Conservation (phyloP, 2,888 invertebrate species). For the Drosophila buzzatii region DNA sequence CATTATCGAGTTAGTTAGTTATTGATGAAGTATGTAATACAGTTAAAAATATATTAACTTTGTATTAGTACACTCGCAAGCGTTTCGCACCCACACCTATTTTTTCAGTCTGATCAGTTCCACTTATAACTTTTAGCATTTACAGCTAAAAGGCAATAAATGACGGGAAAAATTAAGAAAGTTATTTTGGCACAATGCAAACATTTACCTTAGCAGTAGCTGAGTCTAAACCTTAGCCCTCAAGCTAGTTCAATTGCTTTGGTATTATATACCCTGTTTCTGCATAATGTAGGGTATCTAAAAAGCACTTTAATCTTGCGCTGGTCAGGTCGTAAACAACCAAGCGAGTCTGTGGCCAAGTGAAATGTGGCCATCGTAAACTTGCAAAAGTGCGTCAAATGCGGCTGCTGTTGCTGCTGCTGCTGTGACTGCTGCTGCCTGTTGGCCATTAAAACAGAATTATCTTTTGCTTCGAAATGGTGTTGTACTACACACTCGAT, state of each 20-base stretch:
- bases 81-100: background rate
- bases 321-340: constrained; percentile 54
- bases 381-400: constrained; percentile 60
- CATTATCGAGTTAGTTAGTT: background rate
- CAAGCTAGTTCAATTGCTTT: background rate
- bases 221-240: background rate
- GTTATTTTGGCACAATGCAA: background rate
- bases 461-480: constrained; percentile 43
- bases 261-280: constrained; percentile 29
- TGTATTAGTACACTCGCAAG: background rate
- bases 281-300: constrained; percentile 31
- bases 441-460: constrained; percentile 52
- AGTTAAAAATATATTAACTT: background rate
- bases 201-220: background rate
- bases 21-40: background rate
- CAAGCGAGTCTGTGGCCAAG: constrained; percentile 34
- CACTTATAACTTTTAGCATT: background rate
- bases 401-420: constrained; percentile 32
- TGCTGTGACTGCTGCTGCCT: constrained; percentile 7
- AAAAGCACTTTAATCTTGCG: constrained; percentile 55
- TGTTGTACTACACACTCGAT: constrained; percentile 29
- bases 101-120: background rate
- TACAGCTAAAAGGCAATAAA: background rate
- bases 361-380: constrained; percentile 56
- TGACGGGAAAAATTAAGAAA: background rate